phyloP scores from a whole-genome alignment of 2,113 vertebrate genomes.

The Prionailurus bengalensis region DNA sequence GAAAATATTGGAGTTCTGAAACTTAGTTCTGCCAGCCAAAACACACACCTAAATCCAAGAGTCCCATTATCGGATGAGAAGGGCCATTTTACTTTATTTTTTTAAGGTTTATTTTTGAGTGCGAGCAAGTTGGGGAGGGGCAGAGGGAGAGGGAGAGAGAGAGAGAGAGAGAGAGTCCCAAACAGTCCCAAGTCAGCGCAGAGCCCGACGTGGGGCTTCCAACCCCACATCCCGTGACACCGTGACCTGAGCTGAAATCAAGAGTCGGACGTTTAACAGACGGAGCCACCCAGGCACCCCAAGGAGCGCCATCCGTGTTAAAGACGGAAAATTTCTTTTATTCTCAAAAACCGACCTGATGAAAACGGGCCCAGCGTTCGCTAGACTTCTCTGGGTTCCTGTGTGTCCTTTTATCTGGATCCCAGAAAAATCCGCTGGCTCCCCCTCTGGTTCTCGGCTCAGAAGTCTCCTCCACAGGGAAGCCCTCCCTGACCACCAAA shows the following conservation, averaged over 20 bases:
- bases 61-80: not conserved
- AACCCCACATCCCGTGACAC: too few relatives aligned
- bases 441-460: conserved; percentile 1
- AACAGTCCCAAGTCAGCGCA: too few relatives aligned
- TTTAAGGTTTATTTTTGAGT: too few relatives aligned
- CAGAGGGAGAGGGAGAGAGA: too few relatives aligned
- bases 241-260: too few relatives aligned
- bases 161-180: too few relatives aligned
- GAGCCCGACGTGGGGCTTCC: too few relatives aligned
- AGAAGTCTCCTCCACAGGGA: conserved; percentile 44
- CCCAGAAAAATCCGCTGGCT: conserved; percentile 4
- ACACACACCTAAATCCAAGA: not conserved
- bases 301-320: not conserved
- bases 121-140: too few relatives aligned
- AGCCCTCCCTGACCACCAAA: not conserved
- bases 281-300: too few relatives aligned
- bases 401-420: not conserved
- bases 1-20: conserved; percentile 14
- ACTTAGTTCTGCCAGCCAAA: not conserved
- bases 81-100: not conserved
- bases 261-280: too few relatives aligned
- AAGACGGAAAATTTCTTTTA: conserved; percentile 15
- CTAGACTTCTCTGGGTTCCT: not conserved
- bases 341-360: not conserved
- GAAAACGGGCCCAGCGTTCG: not conserved